A percentile compares a stretch with the other conserved stretches of the same genome.
Evolutionary conservation across 2,797 vertebrate genomes (phyloP).

Genomic region (Antrozous pallidus): DNA sequence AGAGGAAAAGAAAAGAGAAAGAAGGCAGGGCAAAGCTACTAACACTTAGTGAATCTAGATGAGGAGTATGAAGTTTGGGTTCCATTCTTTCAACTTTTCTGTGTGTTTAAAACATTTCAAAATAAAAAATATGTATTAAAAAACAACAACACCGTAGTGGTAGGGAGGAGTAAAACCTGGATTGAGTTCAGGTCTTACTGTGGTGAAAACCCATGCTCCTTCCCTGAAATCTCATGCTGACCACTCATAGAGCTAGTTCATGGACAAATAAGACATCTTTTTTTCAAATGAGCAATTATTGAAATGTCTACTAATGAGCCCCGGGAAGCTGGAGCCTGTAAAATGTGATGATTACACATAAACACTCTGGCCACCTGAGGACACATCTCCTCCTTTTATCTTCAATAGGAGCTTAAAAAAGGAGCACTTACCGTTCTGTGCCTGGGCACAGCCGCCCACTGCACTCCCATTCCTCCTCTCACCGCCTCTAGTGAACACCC

Average conservation of each 20-base stretch:
- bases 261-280: neutral
- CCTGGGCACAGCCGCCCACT: neutral
- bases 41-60: neutral
- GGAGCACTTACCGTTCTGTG: neutral
- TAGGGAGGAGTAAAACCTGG: neutral
- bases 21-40: neutral
- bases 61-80: neutral
- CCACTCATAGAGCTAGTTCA: neutral
- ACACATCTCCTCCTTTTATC: conserved; percentile 13
- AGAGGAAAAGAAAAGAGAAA: too few species aligned
- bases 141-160: neutral
- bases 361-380: neutral
- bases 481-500: neutral
- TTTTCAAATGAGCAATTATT: conserved; percentile 26
- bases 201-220: neutral
- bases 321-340: neutral
- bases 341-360: neutral
- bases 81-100: neutral
- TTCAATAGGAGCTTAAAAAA: neutral
- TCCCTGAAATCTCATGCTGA: neutral
- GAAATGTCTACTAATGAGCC: conserved; percentile 10
- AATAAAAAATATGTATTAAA: neutral
- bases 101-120: neutral
- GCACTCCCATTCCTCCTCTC: neutral
- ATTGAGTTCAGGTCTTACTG: neutral